A percentile compares a stretch with the other conserved stretches of the same genome.
phyloP scores from a whole-genome alignment of 2,888 invertebrate genomes.

The Tetropium fuscum region DNA sequence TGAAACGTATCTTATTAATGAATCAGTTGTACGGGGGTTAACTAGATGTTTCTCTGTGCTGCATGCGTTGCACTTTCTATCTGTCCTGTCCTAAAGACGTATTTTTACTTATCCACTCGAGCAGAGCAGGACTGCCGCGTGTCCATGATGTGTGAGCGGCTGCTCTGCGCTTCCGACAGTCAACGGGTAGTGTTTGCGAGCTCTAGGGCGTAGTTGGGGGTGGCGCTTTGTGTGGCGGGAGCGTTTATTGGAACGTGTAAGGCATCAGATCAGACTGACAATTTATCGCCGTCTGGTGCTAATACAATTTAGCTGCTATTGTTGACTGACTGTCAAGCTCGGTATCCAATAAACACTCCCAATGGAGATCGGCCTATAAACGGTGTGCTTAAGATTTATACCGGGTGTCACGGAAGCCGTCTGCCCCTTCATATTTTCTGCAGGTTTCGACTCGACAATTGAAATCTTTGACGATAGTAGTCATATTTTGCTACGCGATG shows the following conservation, averaged over 20 bases:
- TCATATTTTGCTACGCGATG: too few relatives aligned
- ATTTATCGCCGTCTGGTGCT: too few relatives aligned
- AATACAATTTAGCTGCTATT: too few relatives aligned
- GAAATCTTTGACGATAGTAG: too few relatives aligned
- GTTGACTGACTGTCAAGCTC: too few relatives aligned
- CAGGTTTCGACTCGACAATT: too few relatives aligned
- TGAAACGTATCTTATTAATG: too few relatives aligned
- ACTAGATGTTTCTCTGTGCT: slow-evolving; percentile 59
- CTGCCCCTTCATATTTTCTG: too few relatives aligned
- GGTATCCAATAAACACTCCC: background rate
- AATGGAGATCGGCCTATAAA: slow-evolving; percentile 8
- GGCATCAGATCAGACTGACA: background rate
- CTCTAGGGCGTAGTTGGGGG: slow-evolving; percentile 20
- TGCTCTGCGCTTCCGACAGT: slow-evolving; percentile 24
- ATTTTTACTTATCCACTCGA: slow-evolving; percentile 27
- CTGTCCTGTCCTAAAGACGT: slow-evolving; percentile 49
- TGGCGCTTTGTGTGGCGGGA: slow-evolving; percentile 14
- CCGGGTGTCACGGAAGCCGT: too few relatives aligned
- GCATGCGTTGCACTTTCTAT: slow-evolving; percentile 58
- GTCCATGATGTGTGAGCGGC: slow-evolving; percentile 36
- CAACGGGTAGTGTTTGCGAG: slow-evolving; percentile 26
- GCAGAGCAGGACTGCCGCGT: slow-evolving; percentile 60
- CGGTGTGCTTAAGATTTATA: slow-evolving; percentile 36
- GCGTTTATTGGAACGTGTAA: background rate
- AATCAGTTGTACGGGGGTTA: slow-evolving; percentile 45